Conservation (phyloP, 2,888 invertebrate genomes). For the Xanthorhoe designata region DNA sequence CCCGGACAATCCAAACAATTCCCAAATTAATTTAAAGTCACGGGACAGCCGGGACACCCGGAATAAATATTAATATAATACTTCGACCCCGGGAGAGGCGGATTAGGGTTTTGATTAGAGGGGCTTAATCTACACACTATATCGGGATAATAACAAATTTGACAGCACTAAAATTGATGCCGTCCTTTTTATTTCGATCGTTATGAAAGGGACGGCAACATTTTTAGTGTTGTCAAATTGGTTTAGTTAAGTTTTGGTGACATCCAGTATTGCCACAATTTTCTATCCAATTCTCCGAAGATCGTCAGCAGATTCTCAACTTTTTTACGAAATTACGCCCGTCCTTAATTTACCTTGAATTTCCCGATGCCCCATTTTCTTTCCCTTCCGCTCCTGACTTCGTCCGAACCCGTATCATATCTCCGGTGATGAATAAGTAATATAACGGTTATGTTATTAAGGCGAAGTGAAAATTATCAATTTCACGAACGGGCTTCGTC, state of each 20-base stretch:
- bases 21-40: conserved; percentile 73
- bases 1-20: conserved; percentile 57
- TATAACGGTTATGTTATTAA: conserved; percentile 69
- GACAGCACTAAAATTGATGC: too few relatives aligned
- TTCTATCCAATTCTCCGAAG: too few relatives aligned
- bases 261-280: too few relatives aligned
- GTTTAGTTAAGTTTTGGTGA: too few relatives aligned
- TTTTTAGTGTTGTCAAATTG: too few relatives aligned
- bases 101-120: conserved; percentile 1
- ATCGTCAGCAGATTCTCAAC: too few relatives aligned
- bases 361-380: not conserved
- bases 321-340: not conserved
- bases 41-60: conserved; percentile 69
- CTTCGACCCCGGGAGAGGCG: conserved; percentile 28
- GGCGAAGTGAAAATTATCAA: conserved; percentile 77
- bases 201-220: too few relatives aligned
- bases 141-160: too few relatives aligned
- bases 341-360: not conserved
- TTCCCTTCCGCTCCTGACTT: conserved; percentile 13
- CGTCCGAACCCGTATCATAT: conserved; percentile 66
- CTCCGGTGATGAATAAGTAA: conserved; percentile 80
- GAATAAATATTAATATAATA: conserved; percentile 81
- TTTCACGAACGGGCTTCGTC: conserved; percentile 60
- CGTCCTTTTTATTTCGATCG: too few relatives aligned
- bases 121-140: too few relatives aligned